Conservation (phyloP, 1,140 invertebrate genomes). For the Orius insidiosus region DNA sequence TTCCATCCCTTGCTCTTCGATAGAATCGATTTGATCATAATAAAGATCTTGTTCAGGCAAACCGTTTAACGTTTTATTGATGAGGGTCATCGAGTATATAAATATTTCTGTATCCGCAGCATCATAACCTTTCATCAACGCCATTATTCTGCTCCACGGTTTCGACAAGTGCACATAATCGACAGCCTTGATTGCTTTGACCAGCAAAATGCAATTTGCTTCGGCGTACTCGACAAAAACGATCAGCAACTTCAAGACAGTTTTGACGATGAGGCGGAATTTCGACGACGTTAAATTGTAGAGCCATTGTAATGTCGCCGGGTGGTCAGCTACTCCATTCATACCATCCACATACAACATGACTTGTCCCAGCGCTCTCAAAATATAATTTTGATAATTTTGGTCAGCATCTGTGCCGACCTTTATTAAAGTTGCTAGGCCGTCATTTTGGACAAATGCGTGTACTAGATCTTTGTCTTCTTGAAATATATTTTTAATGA, state of each 20-base stretch:
- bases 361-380: slow-evolving; percentile 81
- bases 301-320: slow-evolving; percentile 92
- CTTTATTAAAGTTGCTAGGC: slow-evolving; percentile 83
- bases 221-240: slow-evolving; percentile 98
- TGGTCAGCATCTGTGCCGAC: slow-evolving; percentile 89
- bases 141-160: slow-evolving; percentile 74
- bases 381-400: slow-evolving; percentile 98
- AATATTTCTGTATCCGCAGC: slow-evolving; percentile 88
- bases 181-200: slow-evolving; percentile 74
- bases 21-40: slow-evolving; percentile 90
- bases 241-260: slow-evolving; percentile 85
- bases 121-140: slow-evolving; percentile 84
- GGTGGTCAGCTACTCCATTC: slow-evolving; percentile 97
- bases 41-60: slow-evolving; percentile 94
- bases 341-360: slow-evolving; percentile 99
- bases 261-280: slow-evolving; percentile 96
- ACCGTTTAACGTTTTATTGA: slow-evolving; percentile 92
- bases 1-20: slow-evolving; percentile 95
- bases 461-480: slow-evolving; percentile 99
- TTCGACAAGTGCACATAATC: slow-evolving; percentile 38
- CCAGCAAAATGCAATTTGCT: slow-evolving; percentile 73
- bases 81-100: slow-evolving; percentile 88
- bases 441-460: slow-evolving; percentile 97
- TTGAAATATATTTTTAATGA: slow-evolving; percentile 73
- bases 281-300: slow-evolving; percentile 89